Evolutionary conservation across 2,888 invertebrate genomes (phyloP), one percentile per base, ranked within the genome.

Genomic region (Eristalis arbustorum): DNA sequence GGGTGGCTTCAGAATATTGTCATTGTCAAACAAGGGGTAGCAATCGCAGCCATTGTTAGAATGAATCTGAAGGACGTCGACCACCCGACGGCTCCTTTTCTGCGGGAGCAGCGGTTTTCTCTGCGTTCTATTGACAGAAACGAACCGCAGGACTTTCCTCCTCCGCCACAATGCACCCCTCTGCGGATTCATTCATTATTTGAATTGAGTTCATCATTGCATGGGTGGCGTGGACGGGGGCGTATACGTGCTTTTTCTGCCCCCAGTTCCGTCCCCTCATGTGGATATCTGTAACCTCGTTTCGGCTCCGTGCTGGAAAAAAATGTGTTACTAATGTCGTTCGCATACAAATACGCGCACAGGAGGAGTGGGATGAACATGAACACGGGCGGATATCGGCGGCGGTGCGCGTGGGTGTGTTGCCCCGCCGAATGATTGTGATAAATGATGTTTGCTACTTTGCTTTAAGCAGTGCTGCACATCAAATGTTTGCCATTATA

Each of bases 201-300:
- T 77, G 84, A 85, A 85, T 81, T 73, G 81, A 85, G 81, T 81
- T 85, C 81, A 81, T 85, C 84, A 85, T 85, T 68, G 72, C 49
- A 69, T 68, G 76, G 73, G 69, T 64, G 72, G 49, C 18, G 49
- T n/a, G 18, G 18, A 18, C 49, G 18, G 63, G 18, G 64, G 61
- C 28, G 63, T 64, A 62, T 34, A 66, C 71, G 66, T 68, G 64
- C 31, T 37, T 64, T 76, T 68, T 76, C 59, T 28, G 22, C 3
- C 4, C 8, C 8, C 61, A n/a, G 37, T n/a, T 42, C n/a, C 42
- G 5, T 18, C 49, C 49, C 75, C 14, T 68, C 73, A 23, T 85
- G 64, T 85, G 69, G 77, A 81, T 85, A 81, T 85, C 77, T 85
- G 85, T 85, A 85, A 82, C 85, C 85, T 78, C 82, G 78, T 85